Conservation (phyloP, 2,888 invertebrate species). For the Periphyllus acericola region DNA sequence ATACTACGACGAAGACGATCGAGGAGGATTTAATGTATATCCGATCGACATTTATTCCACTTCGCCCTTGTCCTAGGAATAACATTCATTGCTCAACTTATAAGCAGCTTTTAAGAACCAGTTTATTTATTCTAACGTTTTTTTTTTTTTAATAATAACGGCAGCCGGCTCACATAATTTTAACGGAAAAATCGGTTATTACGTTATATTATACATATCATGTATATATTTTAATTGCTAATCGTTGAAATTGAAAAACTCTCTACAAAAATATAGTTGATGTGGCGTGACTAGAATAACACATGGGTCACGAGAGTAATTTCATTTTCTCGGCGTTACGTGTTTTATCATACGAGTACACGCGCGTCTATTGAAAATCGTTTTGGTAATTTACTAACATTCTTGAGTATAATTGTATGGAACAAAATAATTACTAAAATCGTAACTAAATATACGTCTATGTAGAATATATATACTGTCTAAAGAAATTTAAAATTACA, state of each 20-base stretch:
- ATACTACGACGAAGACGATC: neutral
- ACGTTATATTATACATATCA: neutral
- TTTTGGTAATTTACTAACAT: conserved; percentile 29
- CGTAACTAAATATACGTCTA: neutral
- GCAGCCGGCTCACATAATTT: neutral
- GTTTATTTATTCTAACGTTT: neutral
- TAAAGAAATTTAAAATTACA: neutral
- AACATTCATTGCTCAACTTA: neutral
- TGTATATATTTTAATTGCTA: neutral
- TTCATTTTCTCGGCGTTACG: conserved; percentile 13
- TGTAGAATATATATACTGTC: neutral
- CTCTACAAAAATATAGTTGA: neutral
- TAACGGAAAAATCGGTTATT: conserved; percentile 19
- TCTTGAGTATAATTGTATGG: neutral
- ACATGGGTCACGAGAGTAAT: neutral
- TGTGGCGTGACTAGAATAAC: conserved; percentile 33
- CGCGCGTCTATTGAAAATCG: conserved; percentile 10
- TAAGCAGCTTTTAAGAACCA: conserved; percentile 9
- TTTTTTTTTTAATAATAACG: neutral
- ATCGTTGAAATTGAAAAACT: conserved; percentile 21
- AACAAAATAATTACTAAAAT: neutral
- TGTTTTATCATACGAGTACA: neutral
- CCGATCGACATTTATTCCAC: conserved; percentile 2
- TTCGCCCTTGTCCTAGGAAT: neutral
- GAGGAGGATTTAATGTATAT: neutral